Percentiles rank a stretch among this genome's conserved stretches.
phyloP scores from a whole-genome alignment of 37 sponge, comb jelly and placozoan genomes.

The Haliclona indistincta region DNA sequence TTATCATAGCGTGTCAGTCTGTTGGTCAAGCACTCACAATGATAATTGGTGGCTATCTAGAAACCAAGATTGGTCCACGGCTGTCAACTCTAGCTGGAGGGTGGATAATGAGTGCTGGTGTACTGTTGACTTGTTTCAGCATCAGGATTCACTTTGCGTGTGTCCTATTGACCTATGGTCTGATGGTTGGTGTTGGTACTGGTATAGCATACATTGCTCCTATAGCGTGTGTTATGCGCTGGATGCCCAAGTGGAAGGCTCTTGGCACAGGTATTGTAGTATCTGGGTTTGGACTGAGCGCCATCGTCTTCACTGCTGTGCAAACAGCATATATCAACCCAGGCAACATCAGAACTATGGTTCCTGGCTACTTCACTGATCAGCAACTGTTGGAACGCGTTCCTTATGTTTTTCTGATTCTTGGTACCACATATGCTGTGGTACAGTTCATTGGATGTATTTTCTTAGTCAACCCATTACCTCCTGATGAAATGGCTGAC shows the following conservation, averaged over 20 bases:
- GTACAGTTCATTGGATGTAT: slow-evolving; percentile 74
- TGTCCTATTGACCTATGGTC: slow-evolving; percentile 76
- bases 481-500: slow-evolving; percentile 1
- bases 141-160: slow-evolving; percentile 64
- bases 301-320: slow-evolving; percentile 65
- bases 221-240: slow-evolving; percentile 74
- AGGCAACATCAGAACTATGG: slow-evolving; percentile 17
- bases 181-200: slow-evolving; percentile 78
- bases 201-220: slow-evolving; percentile 85
- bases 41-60: slow-evolving; percentile 80
- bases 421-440: slow-evolving; percentile 63
- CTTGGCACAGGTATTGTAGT: slow-evolving; percentile 83
- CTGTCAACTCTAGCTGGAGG: slow-evolving; percentile 76
- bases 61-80: slow-evolving; percentile 70
- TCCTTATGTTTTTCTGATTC: slow-evolving; percentile 67
- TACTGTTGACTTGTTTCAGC: slow-evolving; percentile 36
- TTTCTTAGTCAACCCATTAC: slow-evolving; percentile 65
- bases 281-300: slow-evolving; percentile 88
- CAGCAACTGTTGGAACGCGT: slow-evolving; percentile 61
- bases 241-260: slow-evolving; percentile 87
- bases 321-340: slow-evolving; percentile 84
- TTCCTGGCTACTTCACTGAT: slow-evolving; percentile 37
- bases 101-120: slow-evolving; percentile 50
- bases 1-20: slow-evolving; percentile 62
- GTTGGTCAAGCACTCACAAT: slow-evolving; percentile 70